Base-by-base conservation (phyloP, 2,113 vertebrate genomes). In the Takifugu flavidus region DNA sequence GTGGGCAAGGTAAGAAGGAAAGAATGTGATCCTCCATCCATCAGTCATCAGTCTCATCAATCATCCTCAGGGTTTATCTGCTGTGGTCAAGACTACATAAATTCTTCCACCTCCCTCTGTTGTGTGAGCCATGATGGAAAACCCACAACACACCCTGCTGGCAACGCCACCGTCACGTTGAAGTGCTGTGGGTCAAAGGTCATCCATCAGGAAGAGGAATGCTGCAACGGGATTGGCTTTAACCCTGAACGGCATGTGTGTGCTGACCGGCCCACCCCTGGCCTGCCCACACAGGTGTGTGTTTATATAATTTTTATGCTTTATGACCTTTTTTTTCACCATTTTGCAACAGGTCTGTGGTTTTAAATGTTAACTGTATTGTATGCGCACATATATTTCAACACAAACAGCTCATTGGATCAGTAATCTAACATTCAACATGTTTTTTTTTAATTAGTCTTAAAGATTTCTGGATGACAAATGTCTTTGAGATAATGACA, bases 181-280 rank as follows among this genome's bases (percentile, higher is more conserved):
- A 93, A 91, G 91, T 97, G 95, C 92, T 96, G 96, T 74, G 92
- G 92, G 73, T 93, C 93, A 71, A 91, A 93, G 87, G 91, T 96
- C 86, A 92, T 95, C 87, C 90, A 85, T 82, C 86, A 88, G 82
- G 93, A 88, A 25, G 89, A 94, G 83, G 80, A 88, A 87, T 96
- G 95, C 89, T 96, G 95, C 87, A 92, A 89, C 74, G 94, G 94
- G 72, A 89, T 94, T 82, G 93, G 94, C 79, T 96, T 94, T 83
- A 88, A 95, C 91, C 93, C 94, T 71, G 86, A 89, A 77, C 91
- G 92, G 84, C 91, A 93, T 79, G 91, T 94, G 87, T 97, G 95
- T 82, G 93, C 95, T 77, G 93, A 95, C 91, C 90, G 86, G 82
- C 86, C 91, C 78, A 94, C 93, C 64, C 76, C 90, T 59, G 91